Conservation (phyloP, 1,140 invertebrate genomes). For the Gyrodactylus bullatarudis region DNA sequence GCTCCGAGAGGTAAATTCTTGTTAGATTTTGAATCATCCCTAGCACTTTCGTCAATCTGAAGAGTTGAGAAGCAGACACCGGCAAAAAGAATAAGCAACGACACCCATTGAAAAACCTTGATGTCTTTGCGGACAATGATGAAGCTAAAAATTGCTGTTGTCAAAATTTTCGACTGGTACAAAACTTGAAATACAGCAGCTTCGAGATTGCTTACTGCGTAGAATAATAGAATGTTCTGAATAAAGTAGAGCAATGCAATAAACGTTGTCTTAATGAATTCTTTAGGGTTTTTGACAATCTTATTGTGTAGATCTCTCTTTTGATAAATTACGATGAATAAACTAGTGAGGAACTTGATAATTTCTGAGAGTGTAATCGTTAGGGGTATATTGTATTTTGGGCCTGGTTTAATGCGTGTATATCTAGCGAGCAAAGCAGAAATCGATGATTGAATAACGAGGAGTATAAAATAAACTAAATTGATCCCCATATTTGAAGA, state of each 20-base stretch:
- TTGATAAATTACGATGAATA: not conserved
- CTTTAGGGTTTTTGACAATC: no score
- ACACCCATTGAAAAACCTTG: slow-evolving; percentile 45
- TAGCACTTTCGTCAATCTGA: no score
- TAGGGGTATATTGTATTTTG: not conserved
- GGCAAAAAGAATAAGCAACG: slow-evolving; percentile 41
- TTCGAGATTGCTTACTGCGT: slow-evolving; percentile 82
- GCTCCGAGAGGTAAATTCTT: not conserved
- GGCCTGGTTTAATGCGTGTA: not conserved
- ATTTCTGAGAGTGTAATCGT: not conserved
- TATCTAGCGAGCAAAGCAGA: not conserved
- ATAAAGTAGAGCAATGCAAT: slow-evolving; percentile 75
- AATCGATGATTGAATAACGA: not conserved
- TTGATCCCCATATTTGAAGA: no score
- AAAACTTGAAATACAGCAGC: slow-evolving; percentile 71
- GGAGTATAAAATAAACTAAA: not conserved
- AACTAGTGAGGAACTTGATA: not conserved
- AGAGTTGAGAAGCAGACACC: slow-evolving; percentile 48
- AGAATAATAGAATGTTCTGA: slow-evolving; percentile 83
- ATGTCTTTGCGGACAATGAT: slow-evolving; percentile 41
- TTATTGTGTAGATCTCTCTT: not conserved
- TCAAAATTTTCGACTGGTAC: slow-evolving; percentile 68
- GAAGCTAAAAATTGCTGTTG: slow-evolving; percentile 82
- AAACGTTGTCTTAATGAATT: no score
- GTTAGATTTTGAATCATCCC: no score